Conservation (phyloP, 2,888 invertebrate genomes). For the Gymnocheta viridis region DNA sequence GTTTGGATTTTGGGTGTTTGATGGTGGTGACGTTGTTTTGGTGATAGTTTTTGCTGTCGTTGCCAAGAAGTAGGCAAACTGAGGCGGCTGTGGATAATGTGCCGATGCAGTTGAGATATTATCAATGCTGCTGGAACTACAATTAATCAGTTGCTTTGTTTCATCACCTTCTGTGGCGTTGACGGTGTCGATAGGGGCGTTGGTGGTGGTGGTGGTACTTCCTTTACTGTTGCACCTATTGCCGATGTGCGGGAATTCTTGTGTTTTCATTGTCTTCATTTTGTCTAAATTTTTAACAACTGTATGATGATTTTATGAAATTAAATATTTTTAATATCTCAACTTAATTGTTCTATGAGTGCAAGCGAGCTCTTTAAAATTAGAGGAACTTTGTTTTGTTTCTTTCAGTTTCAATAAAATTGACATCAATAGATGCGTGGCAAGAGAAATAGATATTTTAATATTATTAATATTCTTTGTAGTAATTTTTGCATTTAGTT, state of each 20-base stretch:
- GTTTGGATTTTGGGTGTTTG: slow-evolving; percentile 7
- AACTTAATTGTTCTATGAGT: not conserved
- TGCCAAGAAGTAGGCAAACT: not conserved
- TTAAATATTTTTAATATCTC: not conserved
- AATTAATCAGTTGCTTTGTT: slow-evolving; percentile 35
- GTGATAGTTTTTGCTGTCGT: slow-evolving; percentile 17
- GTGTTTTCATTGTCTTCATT: slow-evolving; percentile 45
- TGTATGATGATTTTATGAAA: not conserved
- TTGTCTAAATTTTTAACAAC: not conserved
- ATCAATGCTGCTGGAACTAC: slow-evolving; percentile 46
- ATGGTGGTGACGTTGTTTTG: not conserved
- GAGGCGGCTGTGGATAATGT: not conserved
- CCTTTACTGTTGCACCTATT: slow-evolving; percentile 8
- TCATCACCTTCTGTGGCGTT: not conserved
- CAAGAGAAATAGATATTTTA: not conserved
- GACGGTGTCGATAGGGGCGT: not conserved
- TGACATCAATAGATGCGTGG: not conserved
- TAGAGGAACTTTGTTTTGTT: slow-evolving; percentile 3
- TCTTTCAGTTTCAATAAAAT: not conserved
- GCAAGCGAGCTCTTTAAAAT: not conserved
- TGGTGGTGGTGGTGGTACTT: not conserved
- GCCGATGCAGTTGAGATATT: slow-evolving; percentile 39
- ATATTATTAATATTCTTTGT: not conserved
- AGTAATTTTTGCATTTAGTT: not conserved
- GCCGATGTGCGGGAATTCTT: not conserved